phyloP scores from a whole-genome alignment of 2,797 vertebrate genomes.

The Chlorospingus semifuscus region DNA sequence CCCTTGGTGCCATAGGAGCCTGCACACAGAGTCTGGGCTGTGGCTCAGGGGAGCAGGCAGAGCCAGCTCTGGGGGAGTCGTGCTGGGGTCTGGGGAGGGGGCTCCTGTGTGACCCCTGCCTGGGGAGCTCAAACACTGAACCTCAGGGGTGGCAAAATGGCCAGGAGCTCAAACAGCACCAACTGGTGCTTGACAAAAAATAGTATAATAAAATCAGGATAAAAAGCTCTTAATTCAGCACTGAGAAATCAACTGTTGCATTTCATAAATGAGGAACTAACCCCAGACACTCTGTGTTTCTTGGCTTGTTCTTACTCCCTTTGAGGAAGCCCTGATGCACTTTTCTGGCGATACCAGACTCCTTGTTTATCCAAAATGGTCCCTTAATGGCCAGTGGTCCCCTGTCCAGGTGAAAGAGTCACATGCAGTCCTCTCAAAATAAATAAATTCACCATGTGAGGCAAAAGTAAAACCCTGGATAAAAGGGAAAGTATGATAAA shows the following conservation, averaged over 20 bases:
- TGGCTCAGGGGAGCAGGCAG: too few relatives aligned
- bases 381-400: neutral
- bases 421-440: neutral
- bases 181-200: neutral
- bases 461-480: neutral
- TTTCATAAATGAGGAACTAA: neutral
- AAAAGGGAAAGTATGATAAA: neutral
- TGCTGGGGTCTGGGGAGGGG: neutral
- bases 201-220: neutral
- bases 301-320: neutral
- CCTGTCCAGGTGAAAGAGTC: neutral
- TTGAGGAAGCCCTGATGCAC: neutral
- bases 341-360: neutral
- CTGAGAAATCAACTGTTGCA: neutral
- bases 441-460: neutral
- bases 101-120: too few relatives aligned
- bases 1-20: neutral
- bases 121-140: accelerated
- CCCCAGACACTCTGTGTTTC: neutral
- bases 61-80: accelerated
- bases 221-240: neutral
- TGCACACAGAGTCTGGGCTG: accelerated
- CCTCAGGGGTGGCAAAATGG: accelerated
- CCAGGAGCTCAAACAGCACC: neutral
- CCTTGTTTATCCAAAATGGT: neutral